These are phyloP conservation scores for Smutsia temminckii DNA, from an alignment of 2,797 vertebrate genomes.

Conservation along the genomic window DNA sequence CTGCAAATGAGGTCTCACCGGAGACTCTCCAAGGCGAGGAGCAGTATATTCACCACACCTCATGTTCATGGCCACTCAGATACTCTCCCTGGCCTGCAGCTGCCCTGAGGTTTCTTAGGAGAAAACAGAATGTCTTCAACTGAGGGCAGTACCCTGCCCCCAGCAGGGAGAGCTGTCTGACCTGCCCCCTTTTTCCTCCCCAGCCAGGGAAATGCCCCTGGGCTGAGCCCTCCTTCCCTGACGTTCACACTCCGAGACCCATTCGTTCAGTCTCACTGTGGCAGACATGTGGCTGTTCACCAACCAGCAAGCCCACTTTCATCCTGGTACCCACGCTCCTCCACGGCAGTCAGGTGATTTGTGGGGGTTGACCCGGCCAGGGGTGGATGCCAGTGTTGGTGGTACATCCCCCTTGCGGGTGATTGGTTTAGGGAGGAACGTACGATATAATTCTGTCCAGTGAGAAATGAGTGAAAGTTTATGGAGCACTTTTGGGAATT, in stretches of 20 bases:
- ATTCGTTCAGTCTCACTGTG: not conserved
- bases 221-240: not conserved
- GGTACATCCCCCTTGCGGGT: no score
- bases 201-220: accelerated
- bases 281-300: not conserved
- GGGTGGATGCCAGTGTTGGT: no score
- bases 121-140: not conserved
- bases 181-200: not conserved
- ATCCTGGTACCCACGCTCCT: not conserved
- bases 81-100: not conserved
- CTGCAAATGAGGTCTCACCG: not conserved
- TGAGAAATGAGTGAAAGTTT: not conserved
- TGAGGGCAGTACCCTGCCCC: not conserved
- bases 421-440: not conserved
- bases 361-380: not conserved
- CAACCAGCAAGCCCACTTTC: not conserved
- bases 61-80: not conserved
- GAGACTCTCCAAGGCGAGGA: not conserved
- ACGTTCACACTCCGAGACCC: not conserved
- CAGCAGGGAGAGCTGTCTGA: not conserved
- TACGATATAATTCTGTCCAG: not conserved
- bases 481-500: not conserved
- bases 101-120: not conserved
- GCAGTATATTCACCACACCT: not conserved
- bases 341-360: no score